Evolutionary conservation across 1,140 invertebrate genomes (phyloP), one percentile per base, ranked within the genome.

Genomic region (Bathynomus jamesi): DNA sequence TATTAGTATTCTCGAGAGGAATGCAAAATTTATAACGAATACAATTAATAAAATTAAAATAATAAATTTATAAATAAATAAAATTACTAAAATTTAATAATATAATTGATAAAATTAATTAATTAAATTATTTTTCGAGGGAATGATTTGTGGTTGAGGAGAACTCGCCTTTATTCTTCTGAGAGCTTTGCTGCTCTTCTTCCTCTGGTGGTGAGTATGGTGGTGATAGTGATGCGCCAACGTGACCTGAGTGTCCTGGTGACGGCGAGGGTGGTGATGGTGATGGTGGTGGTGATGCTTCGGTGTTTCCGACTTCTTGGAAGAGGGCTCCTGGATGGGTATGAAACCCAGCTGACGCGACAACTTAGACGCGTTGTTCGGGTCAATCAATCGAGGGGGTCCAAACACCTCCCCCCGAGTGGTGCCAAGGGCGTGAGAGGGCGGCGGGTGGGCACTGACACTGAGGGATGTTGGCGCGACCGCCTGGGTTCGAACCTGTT

Each of bases 291-390:
- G 67, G 10, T 17, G 32, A 40, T 7, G 17, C 17, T 40, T 40
- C 17, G 32, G 32, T 40, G 32, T 40, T 40, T 40, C 32, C 32
- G 7, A 17, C 17, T 40, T 40, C 17, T 40, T 40, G 7, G 17
- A 40, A 40, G 32, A 7, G n/a, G 70, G 70, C 40, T 76, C 71
- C 65, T 71, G 75, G 28, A 76, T 76, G 11, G 75, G 75, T 29
- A 73, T 76, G 32, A 76, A 76, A 0, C 75, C 75, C 17, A 76
- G 25, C 29, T 73, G 63, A 24, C 75, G 71, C n/a, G 75, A 76
- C n/a, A 76, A 63, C 17, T 31, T 30, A 28, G 71, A 73, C 21
- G 75, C 75, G 29, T 76, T 76, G 61, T 76, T 69, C 21, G 71
- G 68, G 11, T 71, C 75, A 40, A 76, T 70, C 8, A 73, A 53